These are phyloP conservation scores for Leptestheria dahalacensis DNA, from an alignment of 1,140 invertebrate genomes.

Conservation along the genomic window DNA sequence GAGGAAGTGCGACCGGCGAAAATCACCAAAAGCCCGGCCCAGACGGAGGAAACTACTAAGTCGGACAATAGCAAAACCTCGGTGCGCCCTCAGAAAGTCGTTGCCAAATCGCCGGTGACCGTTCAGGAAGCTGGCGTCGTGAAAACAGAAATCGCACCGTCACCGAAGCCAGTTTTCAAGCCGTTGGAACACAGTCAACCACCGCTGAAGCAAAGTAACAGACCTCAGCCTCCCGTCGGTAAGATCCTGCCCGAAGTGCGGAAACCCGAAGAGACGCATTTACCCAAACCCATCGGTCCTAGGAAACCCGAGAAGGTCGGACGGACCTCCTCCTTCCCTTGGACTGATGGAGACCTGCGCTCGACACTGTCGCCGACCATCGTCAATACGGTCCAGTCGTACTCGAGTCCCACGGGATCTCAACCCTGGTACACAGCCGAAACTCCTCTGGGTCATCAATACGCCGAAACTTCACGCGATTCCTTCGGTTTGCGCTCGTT, in stretches of 20 bases:
- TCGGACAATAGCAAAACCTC: not conserved
- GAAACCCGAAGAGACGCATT: not conserved
- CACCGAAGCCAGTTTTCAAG: not conserved
- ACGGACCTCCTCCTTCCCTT: not conserved
- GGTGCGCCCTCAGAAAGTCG: not conserved
- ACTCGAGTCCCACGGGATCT: not conserved
- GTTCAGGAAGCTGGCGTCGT: no score
- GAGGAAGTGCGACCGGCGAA: not conserved
- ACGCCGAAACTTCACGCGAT: not conserved
- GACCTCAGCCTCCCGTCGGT: constrained; percentile 5
- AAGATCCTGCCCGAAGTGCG: constrained; percentile 9
- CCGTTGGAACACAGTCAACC: not conserved
- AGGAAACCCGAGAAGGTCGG: not conserved
- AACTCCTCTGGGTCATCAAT: not conserved
- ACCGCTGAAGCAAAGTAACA: not conserved
- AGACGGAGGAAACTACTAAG: not conserved
- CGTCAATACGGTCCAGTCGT: not conserved
- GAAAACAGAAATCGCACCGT: no score
- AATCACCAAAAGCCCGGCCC: not conserved
- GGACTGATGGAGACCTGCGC: not conserved
- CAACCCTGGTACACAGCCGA: not conserved
- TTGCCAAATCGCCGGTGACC: not conserved
- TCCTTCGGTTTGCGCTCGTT: not conserved
- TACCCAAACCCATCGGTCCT: constrained; percentile 6
- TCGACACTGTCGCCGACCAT: not conserved